Percentiles rank a stretch among this genome's conserved stretches.
These are phyloP conservation scores for Loripinus fragilis DNA, from an alignment of 2,888 invertebrate species.

Conservation along the genomic window DNA sequence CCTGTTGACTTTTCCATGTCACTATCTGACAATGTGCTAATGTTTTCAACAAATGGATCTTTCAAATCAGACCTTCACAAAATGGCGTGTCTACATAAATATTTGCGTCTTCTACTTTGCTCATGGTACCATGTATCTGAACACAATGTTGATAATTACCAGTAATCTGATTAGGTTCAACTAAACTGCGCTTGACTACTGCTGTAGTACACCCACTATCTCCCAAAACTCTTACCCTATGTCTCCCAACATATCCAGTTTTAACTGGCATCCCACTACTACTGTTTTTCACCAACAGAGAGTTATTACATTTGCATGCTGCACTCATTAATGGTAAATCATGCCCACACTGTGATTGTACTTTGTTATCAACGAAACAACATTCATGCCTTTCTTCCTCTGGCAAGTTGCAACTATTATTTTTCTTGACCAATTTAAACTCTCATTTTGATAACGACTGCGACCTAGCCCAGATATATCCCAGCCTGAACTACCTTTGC, in stretches of 20 bases:
- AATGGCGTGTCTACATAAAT: background rate
- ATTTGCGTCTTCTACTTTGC: background rate
- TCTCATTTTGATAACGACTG: no score
- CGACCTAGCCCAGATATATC: no score
- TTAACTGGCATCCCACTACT: constrained; percentile 14
- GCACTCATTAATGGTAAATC: background rate
- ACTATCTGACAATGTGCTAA: no score
- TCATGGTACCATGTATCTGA: background rate
- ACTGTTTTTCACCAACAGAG: background rate
- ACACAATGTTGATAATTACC: background rate
- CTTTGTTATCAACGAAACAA: background rate
- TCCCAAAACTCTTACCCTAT: background rate
- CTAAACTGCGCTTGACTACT: background rate
- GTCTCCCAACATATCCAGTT: background rate
- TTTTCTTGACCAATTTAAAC: no score
- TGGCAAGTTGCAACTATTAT: background rate
- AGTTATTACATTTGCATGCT: background rate
- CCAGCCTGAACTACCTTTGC: no score
- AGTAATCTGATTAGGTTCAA: background rate
- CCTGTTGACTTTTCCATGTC: no score
- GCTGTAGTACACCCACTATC: constrained; percentile 18
- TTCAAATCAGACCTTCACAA: background rate
- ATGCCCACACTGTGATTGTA: no score
- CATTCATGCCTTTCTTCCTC: background rate
- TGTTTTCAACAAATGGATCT: background rate